Conservation (phyloP, 2,797 vertebrate genomes). For the Menidia menidia region DNA sequence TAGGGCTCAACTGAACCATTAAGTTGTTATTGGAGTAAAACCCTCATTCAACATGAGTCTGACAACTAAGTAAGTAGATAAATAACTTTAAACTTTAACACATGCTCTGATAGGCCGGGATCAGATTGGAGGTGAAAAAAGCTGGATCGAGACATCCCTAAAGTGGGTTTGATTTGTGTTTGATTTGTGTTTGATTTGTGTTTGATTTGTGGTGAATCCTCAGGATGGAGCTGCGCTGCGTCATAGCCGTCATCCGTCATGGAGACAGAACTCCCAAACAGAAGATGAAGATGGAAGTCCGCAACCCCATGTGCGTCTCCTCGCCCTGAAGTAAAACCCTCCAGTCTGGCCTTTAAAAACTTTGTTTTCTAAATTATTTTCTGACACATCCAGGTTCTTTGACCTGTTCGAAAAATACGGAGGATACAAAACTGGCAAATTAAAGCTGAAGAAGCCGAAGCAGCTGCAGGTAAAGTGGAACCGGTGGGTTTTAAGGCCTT, state of each 20-base stretch:
- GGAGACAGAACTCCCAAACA: slow-evolving; percentile 98
- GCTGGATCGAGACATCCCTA: not conserved
- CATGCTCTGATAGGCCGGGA: too few relatives aligned
- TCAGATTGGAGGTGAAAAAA: too few relatives aligned
- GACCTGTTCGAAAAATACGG: slow-evolving; percentile 96
- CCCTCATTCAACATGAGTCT: too few relatives aligned
- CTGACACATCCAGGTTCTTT: slow-evolving; percentile 88
- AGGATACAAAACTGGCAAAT: slow-evolving; percentile 96
- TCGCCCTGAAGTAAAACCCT: not conserved
- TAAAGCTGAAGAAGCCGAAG: slow-evolving; percentile 97
- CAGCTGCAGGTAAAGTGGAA: slow-evolving; percentile 91
- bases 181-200: too few relatives aligned
- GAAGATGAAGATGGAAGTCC: slow-evolving; percentile 99
- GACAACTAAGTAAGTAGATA: too few relatives aligned
- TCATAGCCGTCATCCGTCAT: slow-evolving; percentile 96
- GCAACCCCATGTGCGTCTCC: slow-evolving; percentile 88
- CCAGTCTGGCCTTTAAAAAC: not conserved
- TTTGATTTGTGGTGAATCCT: too few relatives aligned
- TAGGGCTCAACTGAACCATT: too few relatives aligned
- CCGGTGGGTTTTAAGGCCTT: not conserved
- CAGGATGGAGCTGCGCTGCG: slow-evolving; percentile 99
- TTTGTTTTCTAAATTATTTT: too few relatives aligned
- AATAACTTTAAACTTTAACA: too few relatives aligned
- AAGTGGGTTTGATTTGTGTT: not conserved
- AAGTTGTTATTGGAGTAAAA: too few relatives aligned